Conservation (phyloP, 2,797 vertebrate species). For the Aeoliscus strigatus region DNA sequence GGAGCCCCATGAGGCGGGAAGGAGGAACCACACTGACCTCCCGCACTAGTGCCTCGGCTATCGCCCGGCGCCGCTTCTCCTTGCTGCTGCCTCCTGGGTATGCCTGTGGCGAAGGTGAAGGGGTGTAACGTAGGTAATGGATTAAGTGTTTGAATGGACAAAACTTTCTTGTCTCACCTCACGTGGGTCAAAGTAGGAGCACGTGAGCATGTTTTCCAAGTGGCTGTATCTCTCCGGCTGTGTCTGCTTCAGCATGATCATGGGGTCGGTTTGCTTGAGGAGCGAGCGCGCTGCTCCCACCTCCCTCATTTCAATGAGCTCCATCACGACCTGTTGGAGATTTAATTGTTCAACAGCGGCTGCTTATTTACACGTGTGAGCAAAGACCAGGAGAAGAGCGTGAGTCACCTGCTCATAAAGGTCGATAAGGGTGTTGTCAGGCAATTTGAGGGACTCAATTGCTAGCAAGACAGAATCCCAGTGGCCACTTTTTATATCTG, state of each 20-base stretch:
- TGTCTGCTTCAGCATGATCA: constrained; percentile 99
- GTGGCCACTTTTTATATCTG: constrained; percentile 97
- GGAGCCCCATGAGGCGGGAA: constrained; percentile 94
- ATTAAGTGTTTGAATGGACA: too few species aligned
- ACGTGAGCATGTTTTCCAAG: constrained; percentile 93
- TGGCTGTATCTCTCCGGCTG: constrained; percentile 95
- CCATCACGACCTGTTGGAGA: constrained; percentile 96
- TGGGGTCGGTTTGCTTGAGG: constrained; percentile 93
- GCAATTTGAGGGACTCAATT: constrained; percentile 95
- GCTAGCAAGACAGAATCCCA: constrained; percentile 98
- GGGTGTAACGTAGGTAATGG: too few species aligned
- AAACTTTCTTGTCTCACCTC: too few species aligned
- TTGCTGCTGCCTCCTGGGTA: constrained; percentile 98
- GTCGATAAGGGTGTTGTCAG: constrained; percentile 95
- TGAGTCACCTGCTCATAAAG: constrained; percentile 97
- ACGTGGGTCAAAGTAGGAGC: constrained; percentile 96
- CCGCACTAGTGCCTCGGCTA: constrained; percentile 93
- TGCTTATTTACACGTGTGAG: too few species aligned
- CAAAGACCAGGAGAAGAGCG: too few species aligned
- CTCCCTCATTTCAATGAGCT: constrained; percentile 94
- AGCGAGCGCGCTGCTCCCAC: constrained; percentile 95
- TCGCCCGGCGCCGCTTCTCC: constrained; percentile 93
- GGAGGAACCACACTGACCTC: constrained; percentile 98
- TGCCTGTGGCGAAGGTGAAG: constrained; percentile 77
- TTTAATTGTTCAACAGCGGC: too few species aligned